Evolutionary conservation across 2,888 invertebrate species (phyloP), one percentile per base, ranked within the genome.

Genomic region (Capitulum mitella): DNA sequence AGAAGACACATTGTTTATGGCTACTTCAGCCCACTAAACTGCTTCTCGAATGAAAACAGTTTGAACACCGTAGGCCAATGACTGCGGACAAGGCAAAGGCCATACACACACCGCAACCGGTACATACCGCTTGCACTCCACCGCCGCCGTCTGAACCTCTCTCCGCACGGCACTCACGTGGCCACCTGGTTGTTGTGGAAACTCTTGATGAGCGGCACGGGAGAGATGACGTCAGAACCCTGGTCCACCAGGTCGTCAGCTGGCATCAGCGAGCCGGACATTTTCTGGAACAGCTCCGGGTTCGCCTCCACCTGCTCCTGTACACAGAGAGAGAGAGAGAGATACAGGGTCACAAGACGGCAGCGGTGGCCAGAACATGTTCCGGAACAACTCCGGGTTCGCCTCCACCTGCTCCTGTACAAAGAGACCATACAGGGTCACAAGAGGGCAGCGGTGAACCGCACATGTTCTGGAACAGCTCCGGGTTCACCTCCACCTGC

Each of bases 171-270:
- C n/a, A n/a, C 70, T 70, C 70, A 90, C 84, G 93, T 86, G 82
- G 86, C 84, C 58, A 88, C 86, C 81, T 84, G 83, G 82, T 89
- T 89, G 80, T 86, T 85, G 37, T 80, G 64, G 37, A 78, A n/a
- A 34, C 70, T 43, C 43, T 61, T 37, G 43, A 12, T 8, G 10
- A 78, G 70, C 37, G 78, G 43, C 3, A 76, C 6, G 43, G 76
- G 76, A 6, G 76, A 46, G 29, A 16, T 29, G 29, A 76, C 76
- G 40, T 70, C 76, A 3, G 46, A 12, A 0, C 76, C 46, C 64
- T 58, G 74, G 3, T 48, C 32, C 32, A 22, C 19, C 48, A 70
- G 37, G 51, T 82, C 77, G 32, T 48, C 43, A 19, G 77, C 58
- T 0, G 54, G 48, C 40, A 40, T 58, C 58, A 61, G 32, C 5